Conservation (phyloP, 1,140 invertebrate genomes). For the Calycopis cecrops region DNA sequence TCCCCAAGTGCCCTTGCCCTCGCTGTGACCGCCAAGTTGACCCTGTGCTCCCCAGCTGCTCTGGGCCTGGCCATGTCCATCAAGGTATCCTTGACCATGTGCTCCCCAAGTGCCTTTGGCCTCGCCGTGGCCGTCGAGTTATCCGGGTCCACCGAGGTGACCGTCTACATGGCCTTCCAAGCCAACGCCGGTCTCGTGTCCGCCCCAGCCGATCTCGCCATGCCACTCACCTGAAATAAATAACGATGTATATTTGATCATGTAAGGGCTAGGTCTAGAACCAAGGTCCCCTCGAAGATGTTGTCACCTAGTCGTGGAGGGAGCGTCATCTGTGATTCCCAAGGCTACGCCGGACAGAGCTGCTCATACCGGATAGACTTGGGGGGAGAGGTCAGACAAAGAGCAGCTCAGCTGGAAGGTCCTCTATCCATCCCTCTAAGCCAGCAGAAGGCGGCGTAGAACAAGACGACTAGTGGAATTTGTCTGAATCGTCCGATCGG, state of each 20-base stretch:
- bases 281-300: not conserved
- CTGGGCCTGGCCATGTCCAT: slow-evolving; percentile 19
- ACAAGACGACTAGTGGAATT: too few relatives aligned
- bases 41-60: not conserved
- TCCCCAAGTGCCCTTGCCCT: slow-evolving; percentile 14
- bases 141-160: not conserved
- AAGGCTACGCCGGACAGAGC: too few relatives aligned
- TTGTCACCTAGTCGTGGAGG: not conserved
- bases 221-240: not conserved
- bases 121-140: not conserved
- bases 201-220: not conserved
- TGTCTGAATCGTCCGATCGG: too few relatives aligned
- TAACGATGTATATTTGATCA: too few relatives aligned
- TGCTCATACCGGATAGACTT: too few relatives aligned
- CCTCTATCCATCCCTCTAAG: too few relatives aligned
- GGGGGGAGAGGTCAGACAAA: too few relatives aligned
- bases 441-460: too few relatives aligned
- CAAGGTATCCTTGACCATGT: slow-evolving; percentile 5
- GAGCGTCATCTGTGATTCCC: too few relatives aligned
- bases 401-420: too few relatives aligned
- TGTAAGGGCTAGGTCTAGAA: too few relatives aligned
- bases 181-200: not conserved
- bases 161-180: not conserved
- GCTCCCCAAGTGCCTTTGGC: slow-evolving; percentile 14
- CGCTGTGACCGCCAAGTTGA: slow-evolving; percentile 7